Percentiles rank a stretch among this genome's conserved stretches.
These are phyloP conservation scores for Gandaritis pyraliata DNA, from an alignment of 2,888 invertebrate genomes.

Conservation along the genomic window DNA sequence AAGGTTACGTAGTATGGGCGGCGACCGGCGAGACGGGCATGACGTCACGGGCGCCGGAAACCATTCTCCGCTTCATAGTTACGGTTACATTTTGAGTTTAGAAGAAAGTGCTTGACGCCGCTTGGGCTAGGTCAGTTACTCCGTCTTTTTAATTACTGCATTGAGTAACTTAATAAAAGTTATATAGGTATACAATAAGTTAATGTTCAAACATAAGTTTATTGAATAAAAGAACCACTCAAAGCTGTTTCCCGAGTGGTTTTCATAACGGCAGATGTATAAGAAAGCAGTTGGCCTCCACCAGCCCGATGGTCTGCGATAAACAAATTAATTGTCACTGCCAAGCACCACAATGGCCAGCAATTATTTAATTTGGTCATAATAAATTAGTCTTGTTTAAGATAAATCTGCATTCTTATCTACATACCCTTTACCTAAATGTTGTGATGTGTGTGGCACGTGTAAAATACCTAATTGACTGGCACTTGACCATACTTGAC, in stretches of 20 bases:
- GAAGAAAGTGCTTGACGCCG: constrained; percentile 76
- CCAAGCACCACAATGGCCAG: constrained; percentile 37
- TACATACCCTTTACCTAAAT: constrained; percentile 14
- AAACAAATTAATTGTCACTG: constrained; percentile 63
- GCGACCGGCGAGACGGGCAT: constrained; percentile 76
- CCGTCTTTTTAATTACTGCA: constrained; percentile 32
- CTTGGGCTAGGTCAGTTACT: constrained; percentile 75
- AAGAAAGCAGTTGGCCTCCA: constrained; percentile 63
- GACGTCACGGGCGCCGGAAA: constrained; percentile 84
- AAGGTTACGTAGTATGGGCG: constrained; percentile 78
- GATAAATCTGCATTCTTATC: constrained; percentile 29
- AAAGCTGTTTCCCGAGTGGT: constrained; percentile 45
- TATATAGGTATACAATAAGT: too few species aligned
- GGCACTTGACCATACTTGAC: background rate
- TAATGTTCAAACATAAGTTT: too few species aligned
- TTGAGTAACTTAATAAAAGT: constrained; percentile 1
- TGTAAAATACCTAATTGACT: constrained; percentile 30
- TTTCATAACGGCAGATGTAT: constrained; percentile 52
- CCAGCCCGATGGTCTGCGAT: constrained; percentile 52
- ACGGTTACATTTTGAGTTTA: constrained; percentile 83
- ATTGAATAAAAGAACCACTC: constrained; percentile 41
- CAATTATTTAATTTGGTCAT: constrained; percentile 42
- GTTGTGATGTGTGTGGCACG: constrained; percentile 6
- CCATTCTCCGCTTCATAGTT: constrained; percentile 79
- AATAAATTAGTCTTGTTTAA: constrained; percentile 22